Percentiles rank a stretch among this genome's conserved stretches.
These are phyloP conservation scores for Cyclopterus lumpus DNA, from an alignment of 2,797 vertebrate species.

Conservation along the genomic window DNA sequence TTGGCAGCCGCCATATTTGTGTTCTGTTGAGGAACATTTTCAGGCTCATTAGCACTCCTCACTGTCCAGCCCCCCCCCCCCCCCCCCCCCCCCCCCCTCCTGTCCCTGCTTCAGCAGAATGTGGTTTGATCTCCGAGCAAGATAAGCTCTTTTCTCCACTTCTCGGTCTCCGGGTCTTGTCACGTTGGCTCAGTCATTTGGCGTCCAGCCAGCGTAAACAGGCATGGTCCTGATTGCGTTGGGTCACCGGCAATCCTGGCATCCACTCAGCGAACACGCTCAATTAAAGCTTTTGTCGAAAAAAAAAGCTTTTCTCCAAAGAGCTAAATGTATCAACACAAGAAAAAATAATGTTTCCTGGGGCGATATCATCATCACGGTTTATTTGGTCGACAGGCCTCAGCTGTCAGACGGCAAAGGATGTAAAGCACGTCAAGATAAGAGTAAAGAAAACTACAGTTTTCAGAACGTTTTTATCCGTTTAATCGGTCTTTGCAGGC, in stretches of 20 bases:
- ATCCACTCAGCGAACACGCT: conserved; percentile 57
- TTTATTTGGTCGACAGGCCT: conserved; percentile 48
- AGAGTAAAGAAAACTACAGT: conserved; percentile 23
- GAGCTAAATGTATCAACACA: conserved; percentile 64
- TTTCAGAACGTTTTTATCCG: conserved; percentile 31
- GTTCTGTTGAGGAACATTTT: conserved; percentile 69
- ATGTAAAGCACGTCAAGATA: conserved; percentile 37
- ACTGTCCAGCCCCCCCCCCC: conserved; percentile 32
- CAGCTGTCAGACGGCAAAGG: conserved; percentile 35
- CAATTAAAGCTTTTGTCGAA: conserved; percentile 64
- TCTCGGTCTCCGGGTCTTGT: conserved; percentile 61
- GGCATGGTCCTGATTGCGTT: conserved; percentile 62
- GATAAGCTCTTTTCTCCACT: conserved; percentile 69
- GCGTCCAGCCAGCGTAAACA: conserved; percentile 71
- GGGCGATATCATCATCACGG: conserved; percentile 47
- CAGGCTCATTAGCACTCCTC: conserved; percentile 73
- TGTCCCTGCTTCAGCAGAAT: conserved; percentile 34
- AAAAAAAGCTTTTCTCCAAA: conserved; percentile 38
- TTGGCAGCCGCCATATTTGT: conserved; percentile 47
- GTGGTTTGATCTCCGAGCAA: conserved; percentile 66
- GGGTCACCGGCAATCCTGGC: conserved; percentile 64
- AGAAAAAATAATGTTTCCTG: conserved; percentile 48
- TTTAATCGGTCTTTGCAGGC: conserved; percentile 24
- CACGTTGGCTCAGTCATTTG: conserved; percentile 75
- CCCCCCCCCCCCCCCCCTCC: conserved; percentile 18